Conservation (phyloP, 2,888 invertebrate species). For the Lucinisca nassula region DNA sequence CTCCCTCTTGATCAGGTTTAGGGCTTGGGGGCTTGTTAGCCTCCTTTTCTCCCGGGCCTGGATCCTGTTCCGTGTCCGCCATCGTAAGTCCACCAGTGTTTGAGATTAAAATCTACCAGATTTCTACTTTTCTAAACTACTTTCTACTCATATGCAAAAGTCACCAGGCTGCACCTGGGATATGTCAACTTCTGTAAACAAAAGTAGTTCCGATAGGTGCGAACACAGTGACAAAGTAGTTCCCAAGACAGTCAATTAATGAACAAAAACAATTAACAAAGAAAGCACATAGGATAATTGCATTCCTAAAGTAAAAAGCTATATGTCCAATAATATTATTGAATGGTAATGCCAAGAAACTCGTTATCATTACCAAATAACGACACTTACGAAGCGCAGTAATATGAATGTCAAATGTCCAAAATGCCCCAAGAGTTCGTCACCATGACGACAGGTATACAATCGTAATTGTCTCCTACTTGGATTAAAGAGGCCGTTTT, state of each 20-base stretch:
- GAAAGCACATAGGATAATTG: too few relatives aligned
- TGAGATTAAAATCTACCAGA: background rate
- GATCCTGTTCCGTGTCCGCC: slow-evolving; percentile 78
- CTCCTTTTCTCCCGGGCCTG: slow-evolving; percentile 83
- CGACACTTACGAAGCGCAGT: too few relatives aligned
- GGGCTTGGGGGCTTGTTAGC: slow-evolving; percentile 85
- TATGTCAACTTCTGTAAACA: slow-evolving; percentile 17
- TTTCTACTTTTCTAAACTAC: slow-evolving; percentile 1
- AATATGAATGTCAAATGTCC: slow-evolving; percentile 1
- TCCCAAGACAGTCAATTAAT: background rate
- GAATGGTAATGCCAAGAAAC: too few relatives aligned
- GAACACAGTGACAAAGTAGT: slow-evolving; percentile 44
- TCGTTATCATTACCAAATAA: too few relatives aligned
- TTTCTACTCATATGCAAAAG: background rate
- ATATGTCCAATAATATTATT: too few relatives aligned
- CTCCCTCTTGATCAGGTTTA: slow-evolving; percentile 83
- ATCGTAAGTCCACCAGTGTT: slow-evolving; percentile 55
- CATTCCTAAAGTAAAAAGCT: too few relatives aligned
- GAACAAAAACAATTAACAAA: background rate
- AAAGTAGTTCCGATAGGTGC: slow-evolving; percentile 52
- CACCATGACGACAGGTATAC: slow-evolving; percentile 67
- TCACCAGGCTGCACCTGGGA: slow-evolving; percentile 15
- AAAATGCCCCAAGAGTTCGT: slow-evolving; percentile 18
- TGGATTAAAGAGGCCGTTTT: slow-evolving; percentile 12
- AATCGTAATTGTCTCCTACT: slow-evolving; percentile 40